These are phyloP conservation scores for Stenurella melanura DNA, from an alignment of 2,888 invertebrate species.

Conservation along the genomic window DNA sequence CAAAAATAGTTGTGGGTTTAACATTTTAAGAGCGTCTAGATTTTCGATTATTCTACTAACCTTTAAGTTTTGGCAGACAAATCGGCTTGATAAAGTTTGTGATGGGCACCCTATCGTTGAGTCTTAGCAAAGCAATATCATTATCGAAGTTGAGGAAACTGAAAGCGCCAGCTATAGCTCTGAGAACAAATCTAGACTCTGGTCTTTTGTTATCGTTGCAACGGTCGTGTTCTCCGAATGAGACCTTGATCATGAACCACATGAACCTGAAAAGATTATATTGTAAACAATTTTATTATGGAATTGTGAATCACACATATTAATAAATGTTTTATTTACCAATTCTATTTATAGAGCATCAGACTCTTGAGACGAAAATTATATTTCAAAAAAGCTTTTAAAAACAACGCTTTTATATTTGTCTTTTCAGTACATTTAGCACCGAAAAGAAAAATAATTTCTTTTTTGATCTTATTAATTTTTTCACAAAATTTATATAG, in stretches of 20 bases:
- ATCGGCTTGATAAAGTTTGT: constrained; percentile 87
- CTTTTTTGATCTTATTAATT: no score
- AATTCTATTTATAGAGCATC: no score
- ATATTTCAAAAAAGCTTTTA: no score
- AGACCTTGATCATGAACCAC: constrained; percentile 95
- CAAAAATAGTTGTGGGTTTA: no score
- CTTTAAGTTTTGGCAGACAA: constrained; percentile 83
- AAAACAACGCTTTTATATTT: no score
- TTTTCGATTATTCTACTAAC: constrained; percentile 76
- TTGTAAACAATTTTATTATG: constrained; percentile 25
- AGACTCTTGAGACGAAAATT: no score
- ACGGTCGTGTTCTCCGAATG: constrained; percentile 91
- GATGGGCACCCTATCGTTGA: constrained; percentile 88
- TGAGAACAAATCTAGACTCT: constrained; percentile 86
- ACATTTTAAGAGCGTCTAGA: no score
- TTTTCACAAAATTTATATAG: no score
- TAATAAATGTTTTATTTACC: background rate
- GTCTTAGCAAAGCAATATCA: constrained; percentile 87
- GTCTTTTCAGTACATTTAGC: no score
- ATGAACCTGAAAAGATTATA: constrained; percentile 80
- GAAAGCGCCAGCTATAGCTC: constrained; percentile 87
- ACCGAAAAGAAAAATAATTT: no score
- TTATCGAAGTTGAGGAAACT: constrained; percentile 91
- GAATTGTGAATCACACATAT: background rate
- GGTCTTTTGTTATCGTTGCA: constrained; percentile 83